Evolutionary conservation across 2,797 vertebrate genomes (phyloP).

Genomic region (Arrhamphus sclerolepis): DNA sequence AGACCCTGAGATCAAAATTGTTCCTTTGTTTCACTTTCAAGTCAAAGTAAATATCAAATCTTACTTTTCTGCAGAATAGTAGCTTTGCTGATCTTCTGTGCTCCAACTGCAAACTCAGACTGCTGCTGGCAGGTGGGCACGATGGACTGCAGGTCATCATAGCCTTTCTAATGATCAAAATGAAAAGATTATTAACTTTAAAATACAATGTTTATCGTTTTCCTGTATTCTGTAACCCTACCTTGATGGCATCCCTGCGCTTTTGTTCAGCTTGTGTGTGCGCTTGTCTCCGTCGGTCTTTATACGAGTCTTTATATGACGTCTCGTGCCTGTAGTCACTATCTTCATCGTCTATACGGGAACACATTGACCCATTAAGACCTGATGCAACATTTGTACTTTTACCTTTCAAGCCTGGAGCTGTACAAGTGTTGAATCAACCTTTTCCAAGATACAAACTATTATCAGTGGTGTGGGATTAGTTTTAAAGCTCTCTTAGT

Average conservation of each 20-base stretch:
- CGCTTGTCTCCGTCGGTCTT: constrained; percentile 91
- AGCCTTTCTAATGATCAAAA: constrained; percentile 88
- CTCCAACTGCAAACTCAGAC: constrained; percentile 89
- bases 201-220: no score
- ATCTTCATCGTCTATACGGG: constrained; percentile 91
- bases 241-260: constrained; percentile 95
- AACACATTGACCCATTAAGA: constrained; percentile 3
- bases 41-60: constrained; percentile 29
- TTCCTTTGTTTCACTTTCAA: no score
- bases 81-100: constrained; percentile 97
- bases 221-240: constrained; percentile 55
- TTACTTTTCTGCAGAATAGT: constrained; percentile 97
- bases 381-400: background rate
- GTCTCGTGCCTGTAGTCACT: constrained; percentile 94
- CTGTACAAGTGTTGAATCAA: no score
- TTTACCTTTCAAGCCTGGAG: background rate
- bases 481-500: no score
- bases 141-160: constrained; percentile 94
- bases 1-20: no score
- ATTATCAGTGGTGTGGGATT: no score
- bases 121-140: constrained; percentile 98
- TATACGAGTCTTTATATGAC: constrained; percentile 90
- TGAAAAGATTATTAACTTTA: no score
- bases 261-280: constrained; percentile 98
- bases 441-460: no score